Percentiles rank a stretch among this genome's conserved stretches.
Conservation (phyloP, 2,113 vertebrate species). For the Lethenteron camtschaticum region DNA sequence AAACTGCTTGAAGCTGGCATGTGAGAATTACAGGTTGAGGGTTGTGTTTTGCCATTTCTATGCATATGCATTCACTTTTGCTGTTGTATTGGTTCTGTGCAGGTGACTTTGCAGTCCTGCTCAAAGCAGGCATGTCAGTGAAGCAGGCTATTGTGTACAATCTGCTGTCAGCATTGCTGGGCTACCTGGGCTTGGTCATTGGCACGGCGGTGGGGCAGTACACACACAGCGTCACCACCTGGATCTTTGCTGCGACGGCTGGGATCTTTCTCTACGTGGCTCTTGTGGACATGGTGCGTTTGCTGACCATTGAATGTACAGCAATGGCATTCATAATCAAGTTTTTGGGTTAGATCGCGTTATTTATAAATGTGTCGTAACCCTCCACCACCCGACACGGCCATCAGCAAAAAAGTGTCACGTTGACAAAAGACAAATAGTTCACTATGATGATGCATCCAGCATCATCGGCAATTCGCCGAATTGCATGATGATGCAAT, state of each 20-base stretch:
- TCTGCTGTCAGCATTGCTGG: constrained; percentile 84
- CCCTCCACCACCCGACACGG: too few relatives aligned
- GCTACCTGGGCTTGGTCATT: constrained; percentile 79
- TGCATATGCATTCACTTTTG: fast-evolving
- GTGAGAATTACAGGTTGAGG: neutral
- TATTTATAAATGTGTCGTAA: neutral
- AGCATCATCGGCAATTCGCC: neutral
- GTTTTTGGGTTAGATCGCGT: neutral
- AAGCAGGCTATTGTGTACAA: constrained; percentile 94
- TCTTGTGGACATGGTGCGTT: constrained; percentile 84
- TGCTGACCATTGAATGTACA: neutral
- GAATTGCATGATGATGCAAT: too few relatives aligned
- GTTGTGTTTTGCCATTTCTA: fast-evolving
- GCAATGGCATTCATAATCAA: neutral
- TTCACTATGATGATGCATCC: neutral
- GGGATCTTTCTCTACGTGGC: constrained; percentile 99
- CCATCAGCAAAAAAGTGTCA: too few relatives aligned
- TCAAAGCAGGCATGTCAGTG: constrained; percentile 88
- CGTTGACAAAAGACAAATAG: too few relatives aligned
- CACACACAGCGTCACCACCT: constrained; percentile 69
- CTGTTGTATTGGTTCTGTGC: constrained; percentile 1
- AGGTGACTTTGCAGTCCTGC: constrained; percentile 94
- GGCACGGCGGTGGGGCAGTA: constrained; percentile 87
- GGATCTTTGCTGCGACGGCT: constrained; percentile 90
- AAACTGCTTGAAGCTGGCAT: too few relatives aligned